A percentile compares a stretch with the other conserved stretches of the same genome.
Evolutionary conservation across 2,888 invertebrate genomes (phyloP).

Genomic region (Agriotes lineatus): DNA sequence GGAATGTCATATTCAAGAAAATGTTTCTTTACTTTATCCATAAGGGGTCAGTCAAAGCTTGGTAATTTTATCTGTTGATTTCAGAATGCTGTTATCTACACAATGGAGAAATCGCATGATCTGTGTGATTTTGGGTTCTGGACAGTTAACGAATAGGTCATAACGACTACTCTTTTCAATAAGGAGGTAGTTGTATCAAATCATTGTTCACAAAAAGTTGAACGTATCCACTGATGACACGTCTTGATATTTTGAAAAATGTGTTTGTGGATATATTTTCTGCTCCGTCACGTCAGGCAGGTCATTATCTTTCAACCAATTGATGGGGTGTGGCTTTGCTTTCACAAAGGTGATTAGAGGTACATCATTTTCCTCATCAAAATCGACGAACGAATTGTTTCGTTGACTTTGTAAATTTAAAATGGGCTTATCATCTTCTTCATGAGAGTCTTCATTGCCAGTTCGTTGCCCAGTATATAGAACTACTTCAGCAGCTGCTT

Average conservation of each 20-base stretch:
- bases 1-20: slow-evolving; percentile 44
- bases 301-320: too few species aligned
- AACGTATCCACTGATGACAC: background rate
- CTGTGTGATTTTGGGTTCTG: background rate
- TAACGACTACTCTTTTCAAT: background rate
- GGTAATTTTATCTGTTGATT: slow-evolving; percentile 49
- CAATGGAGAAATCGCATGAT: slow-evolving; percentile 45
- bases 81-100: slow-evolving; percentile 39
- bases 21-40: slow-evolving; percentile 38
- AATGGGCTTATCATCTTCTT: too few species aligned
- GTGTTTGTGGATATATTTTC: too few species aligned
- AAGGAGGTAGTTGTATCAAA: background rate
- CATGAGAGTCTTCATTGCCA: too few species aligned
- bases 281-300: too few species aligned
- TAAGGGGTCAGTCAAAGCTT: slow-evolving; percentile 52
- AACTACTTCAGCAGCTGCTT: too few species aligned
- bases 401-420: too few species aligned
- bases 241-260: background rate
- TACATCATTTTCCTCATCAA: too few species aligned
- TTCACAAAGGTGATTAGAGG: too few species aligned
- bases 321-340: too few species aligned
- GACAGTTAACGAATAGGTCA: background rate
- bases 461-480: too few species aligned
- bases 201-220: background rate
- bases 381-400: too few species aligned